Conservation (phyloP, 1,140 invertebrate genomes). For the Parasteatoda tepidariorum region DNA sequence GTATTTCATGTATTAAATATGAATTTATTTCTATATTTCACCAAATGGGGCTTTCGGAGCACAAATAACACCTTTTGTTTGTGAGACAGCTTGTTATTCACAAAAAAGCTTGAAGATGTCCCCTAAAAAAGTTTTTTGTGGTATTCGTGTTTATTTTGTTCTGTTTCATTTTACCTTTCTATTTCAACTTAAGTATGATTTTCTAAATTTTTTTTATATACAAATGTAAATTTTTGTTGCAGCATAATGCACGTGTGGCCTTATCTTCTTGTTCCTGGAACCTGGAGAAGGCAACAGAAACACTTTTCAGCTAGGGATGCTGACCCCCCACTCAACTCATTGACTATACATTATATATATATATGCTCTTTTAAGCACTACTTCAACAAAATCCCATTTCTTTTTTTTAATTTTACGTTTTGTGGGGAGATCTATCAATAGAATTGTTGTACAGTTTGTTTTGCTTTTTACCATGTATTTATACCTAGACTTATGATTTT, state of each 20-base stretch:
- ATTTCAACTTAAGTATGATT: neutral
- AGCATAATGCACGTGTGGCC: slow-evolving; percentile 81
- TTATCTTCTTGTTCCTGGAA: slow-evolving; percentile 92
- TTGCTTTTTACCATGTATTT: neutral
- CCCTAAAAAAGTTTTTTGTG: too few species aligned
- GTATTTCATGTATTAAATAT: too few species aligned
- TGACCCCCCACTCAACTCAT: neutral
- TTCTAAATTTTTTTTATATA: slow-evolving; percentile 8
- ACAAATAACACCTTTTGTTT: too few species aligned
- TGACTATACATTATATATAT: too few species aligned
- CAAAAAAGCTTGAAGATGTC: too few species aligned
- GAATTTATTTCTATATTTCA: too few species aligned
- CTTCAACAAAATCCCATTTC: neutral
- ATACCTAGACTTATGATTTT: neutral
- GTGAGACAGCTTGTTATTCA: too few species aligned
- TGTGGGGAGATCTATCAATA: neutral
- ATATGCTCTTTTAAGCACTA: neutral
- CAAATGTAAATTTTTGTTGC: slow-evolving; percentile 17
- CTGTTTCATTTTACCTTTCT: too few species aligned
- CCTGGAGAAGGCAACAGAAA: slow-evolving; percentile 64
- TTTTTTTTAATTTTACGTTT: neutral
- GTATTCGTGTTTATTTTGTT: too few species aligned
- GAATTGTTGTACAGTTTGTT: neutral
- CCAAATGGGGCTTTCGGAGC: too few species aligned
- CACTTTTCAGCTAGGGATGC: slow-evolving; percentile 51